Evolutionary conservation across 1,140 invertebrate genomes (phyloP), one percentile per base, ranked within the genome.

Genomic region (Halesus radiatus): DNA sequence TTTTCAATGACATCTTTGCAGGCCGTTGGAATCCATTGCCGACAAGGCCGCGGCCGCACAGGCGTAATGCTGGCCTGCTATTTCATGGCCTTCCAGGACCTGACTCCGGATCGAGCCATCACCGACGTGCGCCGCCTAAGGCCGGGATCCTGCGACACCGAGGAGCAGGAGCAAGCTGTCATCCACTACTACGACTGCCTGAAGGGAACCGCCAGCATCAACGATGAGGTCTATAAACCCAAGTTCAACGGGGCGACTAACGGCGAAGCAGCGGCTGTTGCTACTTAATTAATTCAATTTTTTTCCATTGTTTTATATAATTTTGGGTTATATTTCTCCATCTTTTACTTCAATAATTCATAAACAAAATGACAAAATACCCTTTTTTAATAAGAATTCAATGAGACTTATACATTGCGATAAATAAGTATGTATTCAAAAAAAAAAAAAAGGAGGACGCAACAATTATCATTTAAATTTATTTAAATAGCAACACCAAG

Each of bases 31-130:
- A 90, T 94, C 7, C 93, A 94, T 85, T 94, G 94, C 84, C 86
- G 92, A 16, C 91, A 93, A 84, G 94, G 94, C 0, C 86, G 91
- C 54, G 94, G 93, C 8, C 86, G 93, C 54, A 94, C 94, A 0
- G 94, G 94, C 26, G 92, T 92, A 1, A 92, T 95, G 91, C 89
- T 92, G 13, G 93, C 93, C 2, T 94, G 93, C 86, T 94, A 94
- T 84, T 87, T 94, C 50, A 91, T 94, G 6, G 89, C 90, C 81
- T 93, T 92, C 83, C 87, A 91, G 64, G 87, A 90, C 64, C 86
- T 92, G 87, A 86, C 90, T 13, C 92, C 93, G 0, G 91, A 92
- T 82, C 84, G 88, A 62, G 94, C 94, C n/a, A 90, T 94, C 2
- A 89, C 88, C 23, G 91, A 91, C 15, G 84, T 94, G 1, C 88